Evolutionary conservation across 2,113 vertebrate genomes (phyloP).

Genomic region (Aplodontia rufa): DNA sequence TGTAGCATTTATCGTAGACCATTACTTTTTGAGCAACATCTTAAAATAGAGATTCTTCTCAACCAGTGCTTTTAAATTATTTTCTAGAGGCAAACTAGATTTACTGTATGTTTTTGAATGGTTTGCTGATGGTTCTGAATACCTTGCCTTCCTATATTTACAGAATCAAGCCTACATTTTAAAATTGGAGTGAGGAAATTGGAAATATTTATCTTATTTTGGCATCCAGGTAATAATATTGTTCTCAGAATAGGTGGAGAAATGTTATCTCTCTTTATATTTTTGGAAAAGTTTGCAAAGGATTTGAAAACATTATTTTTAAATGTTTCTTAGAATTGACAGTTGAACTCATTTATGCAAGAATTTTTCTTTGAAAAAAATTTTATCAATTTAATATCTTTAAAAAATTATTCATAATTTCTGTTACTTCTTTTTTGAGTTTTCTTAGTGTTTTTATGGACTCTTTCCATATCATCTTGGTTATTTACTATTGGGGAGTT

Average conservation of each 20-base stretch:
- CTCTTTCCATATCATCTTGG: neutral
- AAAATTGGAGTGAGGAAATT: neutral
- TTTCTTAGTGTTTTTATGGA: neutral
- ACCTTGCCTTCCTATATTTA: neutral
- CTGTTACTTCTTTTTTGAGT: neutral
- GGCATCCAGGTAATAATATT: neutral
- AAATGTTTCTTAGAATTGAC: neutral
- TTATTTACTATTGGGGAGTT: neutral
- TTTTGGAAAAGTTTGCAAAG: neutral
- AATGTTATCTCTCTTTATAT: neutral
- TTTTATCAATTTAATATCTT: neutral
- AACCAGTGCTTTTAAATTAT: conserved; percentile 36
- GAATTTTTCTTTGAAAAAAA: neutral
- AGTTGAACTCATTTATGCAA: neutral
- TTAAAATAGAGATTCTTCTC: conserved; percentile 4
- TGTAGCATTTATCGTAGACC: neutral
- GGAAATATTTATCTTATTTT: neutral
- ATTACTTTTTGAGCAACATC: conserved; percentile 21
- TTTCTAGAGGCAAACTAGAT: conserved; percentile 13
- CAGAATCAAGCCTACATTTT: neutral
- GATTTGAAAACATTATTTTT: neutral
- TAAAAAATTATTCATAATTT: neutral
- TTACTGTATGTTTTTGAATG: neutral
- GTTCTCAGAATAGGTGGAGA: neutral
- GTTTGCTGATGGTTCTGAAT: neutral